Base-by-base conservation (phyloP, 2,888 invertebrate species). In the Drosophila atripex region DNA sequence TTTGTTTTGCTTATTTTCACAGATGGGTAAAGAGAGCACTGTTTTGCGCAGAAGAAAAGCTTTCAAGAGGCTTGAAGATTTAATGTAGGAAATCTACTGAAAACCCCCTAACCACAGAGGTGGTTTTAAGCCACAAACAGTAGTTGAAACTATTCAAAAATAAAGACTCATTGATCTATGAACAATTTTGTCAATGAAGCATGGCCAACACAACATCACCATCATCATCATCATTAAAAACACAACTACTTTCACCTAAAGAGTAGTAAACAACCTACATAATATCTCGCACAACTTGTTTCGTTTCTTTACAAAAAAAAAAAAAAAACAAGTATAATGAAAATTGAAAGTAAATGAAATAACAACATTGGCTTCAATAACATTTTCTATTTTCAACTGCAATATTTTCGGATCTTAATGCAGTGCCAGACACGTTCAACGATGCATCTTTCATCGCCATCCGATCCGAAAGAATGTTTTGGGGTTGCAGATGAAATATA, bases 211-310 rank as follows among this genome's bases (percentile, higher is more conserved):
- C 47, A 57, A 5, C 47, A 55, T 46, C 63, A 60, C 59, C 75
- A 73, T 70, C 70, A 71, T 58, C 77, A 14, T 39, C 16, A 39
- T 14, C 1, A 41, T 18, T 18, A 76, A 74, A 76, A 80, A 76
- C 71, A 76, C 76, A 76, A 80, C 78, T 68, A 76, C 83, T 78
- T 82, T 78, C 78, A 77, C 77, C 61, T 41, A 50, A 50, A 41
- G 39, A 46, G 35, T 68, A 59, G 65, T 41, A 41, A 58, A 65
- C 56, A 58, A 53, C 61, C 47, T 12, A 59, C 68, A 72, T 46
- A 39, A 58, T 43, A 65, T 71, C 56, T 47, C 50, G 32, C 39
- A 30, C 72, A 70, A 78, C 75, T 70, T 77, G 79, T 79, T 79
- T 51, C 32, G 30, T 56, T 56, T 52, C 21, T 45, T 41, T 12